Conservation (phyloP, 2,888 invertebrate species). For the Ditula angustiorana region DNA sequence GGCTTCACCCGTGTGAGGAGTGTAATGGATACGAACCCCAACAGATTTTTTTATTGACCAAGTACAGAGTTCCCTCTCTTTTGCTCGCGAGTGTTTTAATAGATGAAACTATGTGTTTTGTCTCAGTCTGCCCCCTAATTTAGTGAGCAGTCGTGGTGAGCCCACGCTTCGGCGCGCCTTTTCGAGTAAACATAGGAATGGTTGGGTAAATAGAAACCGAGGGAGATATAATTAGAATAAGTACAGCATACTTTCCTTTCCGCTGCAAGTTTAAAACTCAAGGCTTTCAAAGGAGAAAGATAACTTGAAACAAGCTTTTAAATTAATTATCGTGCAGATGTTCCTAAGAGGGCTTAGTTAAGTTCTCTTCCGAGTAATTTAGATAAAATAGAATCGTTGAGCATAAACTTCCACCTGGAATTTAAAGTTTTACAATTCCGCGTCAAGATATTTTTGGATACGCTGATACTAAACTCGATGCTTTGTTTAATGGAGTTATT, state of each 20-base stretch:
- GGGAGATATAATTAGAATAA: conserved; percentile 83
- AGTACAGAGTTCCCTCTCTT: conserved; percentile 57
- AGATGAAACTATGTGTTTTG: conserved; percentile 65
- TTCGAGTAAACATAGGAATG: conserved; percentile 81
- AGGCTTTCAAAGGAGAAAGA: conserved; percentile 36
- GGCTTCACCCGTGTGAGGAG: conserved; percentile 50
- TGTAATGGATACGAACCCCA: conserved; percentile 74
- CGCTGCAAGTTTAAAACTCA: conserved; percentile 38
- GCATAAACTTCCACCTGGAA: conserved; percentile 15
- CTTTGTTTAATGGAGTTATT: background rate
- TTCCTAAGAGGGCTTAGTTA: conserved; percentile 25
- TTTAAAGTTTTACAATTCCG: conserved; percentile 28
- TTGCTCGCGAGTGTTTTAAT: conserved; percentile 56
- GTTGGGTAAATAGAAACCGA: conserved; percentile 78
- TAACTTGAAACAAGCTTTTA: conserved; percentile 38
- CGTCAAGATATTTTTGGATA: conserved; percentile 11
- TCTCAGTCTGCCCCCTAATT: conserved; percentile 80
- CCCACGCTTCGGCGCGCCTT: conserved; percentile 81
- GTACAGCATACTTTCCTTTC: conserved; percentile 65
- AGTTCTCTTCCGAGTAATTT: conserved; percentile 34
- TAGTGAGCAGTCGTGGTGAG: conserved; percentile 67
- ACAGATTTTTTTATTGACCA: conserved; percentile 71
- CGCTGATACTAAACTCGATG: conserved; percentile 9
- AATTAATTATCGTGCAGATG: conserved; percentile 38
- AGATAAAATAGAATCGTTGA: conserved; percentile 19